phyloP scores from a whole-genome alignment of 1,140 invertebrate species.

The Lepidotrigona ventralis region DNA sequence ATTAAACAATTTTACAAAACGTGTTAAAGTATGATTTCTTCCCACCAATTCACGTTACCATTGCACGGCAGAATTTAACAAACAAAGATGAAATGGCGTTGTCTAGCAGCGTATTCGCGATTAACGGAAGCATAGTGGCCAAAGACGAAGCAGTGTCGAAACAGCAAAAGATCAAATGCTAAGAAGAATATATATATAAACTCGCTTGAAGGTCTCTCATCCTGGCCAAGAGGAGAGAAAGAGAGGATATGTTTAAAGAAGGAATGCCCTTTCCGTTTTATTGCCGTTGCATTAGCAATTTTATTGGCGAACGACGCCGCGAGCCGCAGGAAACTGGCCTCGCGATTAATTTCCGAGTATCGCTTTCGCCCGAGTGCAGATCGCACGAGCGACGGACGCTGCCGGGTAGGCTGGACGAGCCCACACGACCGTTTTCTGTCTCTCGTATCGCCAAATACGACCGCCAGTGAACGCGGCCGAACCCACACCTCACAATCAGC shows the following conservation, averaged over 20 bases:
- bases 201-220: neutral
- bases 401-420: slow-evolving; percentile 37
- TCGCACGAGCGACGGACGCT: slow-evolving; percentile 1
- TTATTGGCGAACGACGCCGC: slow-evolving; percentile 11
- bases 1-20: too few species aligned
- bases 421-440: slow-evolving; percentile 54
- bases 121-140: too few species aligned
- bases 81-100: too few species aligned
- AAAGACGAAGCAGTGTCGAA: too few species aligned
- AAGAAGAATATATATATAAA: neutral
- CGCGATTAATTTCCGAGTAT: slow-evolving; percentile 40
- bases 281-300: slow-evolving; percentile 27
- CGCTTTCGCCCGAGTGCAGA: slow-evolving; percentile 38
- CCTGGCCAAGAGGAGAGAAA: neutral
- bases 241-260: neutral
- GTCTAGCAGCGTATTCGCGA: too few species aligned
- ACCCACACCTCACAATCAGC: slow-evolving; percentile 55
- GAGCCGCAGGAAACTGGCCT: neutral
- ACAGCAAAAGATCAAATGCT: neutral
- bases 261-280: neutral
- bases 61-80: too few species aligned
- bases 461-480: slow-evolving; percentile 58
- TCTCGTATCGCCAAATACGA: slow-evolving; percentile 66
- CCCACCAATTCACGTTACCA: too few species aligned
- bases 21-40: too few species aligned